These are phyloP conservation scores for Ciconia maguari DNA, from an alignment of 2,113 vertebrate genomes.

Conservation along the genomic window DNA sequence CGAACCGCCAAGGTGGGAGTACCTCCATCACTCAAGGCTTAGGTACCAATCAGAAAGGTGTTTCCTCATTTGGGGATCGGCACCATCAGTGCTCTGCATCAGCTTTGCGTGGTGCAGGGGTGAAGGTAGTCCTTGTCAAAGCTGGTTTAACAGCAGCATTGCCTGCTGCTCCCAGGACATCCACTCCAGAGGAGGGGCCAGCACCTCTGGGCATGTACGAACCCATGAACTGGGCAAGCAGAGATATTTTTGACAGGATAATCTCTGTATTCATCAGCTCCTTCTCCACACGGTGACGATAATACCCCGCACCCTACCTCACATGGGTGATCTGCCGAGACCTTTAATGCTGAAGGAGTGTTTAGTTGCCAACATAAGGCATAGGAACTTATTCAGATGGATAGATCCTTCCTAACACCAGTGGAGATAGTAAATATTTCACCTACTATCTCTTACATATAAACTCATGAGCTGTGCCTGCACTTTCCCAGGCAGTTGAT, in stretches of 20 bases:
- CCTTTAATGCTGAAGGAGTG: not conserved
- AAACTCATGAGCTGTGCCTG: slow-evolving; percentile 18
- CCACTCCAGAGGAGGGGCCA: not conserved
- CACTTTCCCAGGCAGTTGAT: slow-evolving; percentile 41
- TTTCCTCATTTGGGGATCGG: not conserved
- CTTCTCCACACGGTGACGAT: not conserved
- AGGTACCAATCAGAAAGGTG: not conserved
- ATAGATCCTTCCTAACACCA: not conserved
- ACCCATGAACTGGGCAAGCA: not conserved
- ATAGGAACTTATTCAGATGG: not conserved
- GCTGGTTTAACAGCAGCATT: not conserved
- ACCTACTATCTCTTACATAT: not conserved
- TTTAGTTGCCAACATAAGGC: not conserved
- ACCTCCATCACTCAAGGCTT: not conserved
- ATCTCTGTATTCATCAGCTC: not conserved
- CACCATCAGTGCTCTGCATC: not conserved
- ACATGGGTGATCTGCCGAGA: not conserved
- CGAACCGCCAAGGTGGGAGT: not conserved
- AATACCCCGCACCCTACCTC: not conserved
- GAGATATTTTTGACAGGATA: not conserved
- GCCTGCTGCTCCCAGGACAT: not conserved
- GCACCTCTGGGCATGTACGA: not conserved
- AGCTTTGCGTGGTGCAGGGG: not conserved
- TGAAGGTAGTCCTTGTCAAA: not conserved
- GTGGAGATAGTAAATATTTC: not conserved